A percentile compares a stretch with the other conserved stretches of the same genome.
Evolutionary conservation across 2,888 invertebrate species (phyloP).

Genomic region (Drosophila phalerata): DNA sequence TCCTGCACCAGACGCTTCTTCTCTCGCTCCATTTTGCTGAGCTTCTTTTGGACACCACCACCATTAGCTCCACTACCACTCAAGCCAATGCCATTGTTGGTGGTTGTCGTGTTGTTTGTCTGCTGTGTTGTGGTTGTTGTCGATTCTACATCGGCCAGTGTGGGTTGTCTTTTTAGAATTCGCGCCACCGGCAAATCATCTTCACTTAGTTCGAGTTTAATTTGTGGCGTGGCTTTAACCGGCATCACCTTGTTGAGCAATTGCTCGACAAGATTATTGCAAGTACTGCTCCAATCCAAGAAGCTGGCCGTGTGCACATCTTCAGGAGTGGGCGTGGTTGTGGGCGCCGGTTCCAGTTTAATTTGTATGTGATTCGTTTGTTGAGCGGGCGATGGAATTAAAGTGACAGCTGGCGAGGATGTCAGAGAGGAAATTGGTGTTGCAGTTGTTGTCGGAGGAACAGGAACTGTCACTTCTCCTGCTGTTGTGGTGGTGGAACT

Average conservation of each 20-base stretch:
- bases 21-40: conserved; percentile 83
- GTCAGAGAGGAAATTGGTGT: not conserved
- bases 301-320: conserved; percentile 33
- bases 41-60: conserved; percentile 71
- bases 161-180: conserved; percentile 60
- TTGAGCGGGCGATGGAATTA: conserved; percentile 13
- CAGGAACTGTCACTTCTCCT: not conserved
- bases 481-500: conserved; percentile 34
- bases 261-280: conserved; percentile 93
- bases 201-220: conserved; percentile 64
- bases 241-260: conserved; percentile 86
- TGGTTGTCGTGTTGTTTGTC: conserved; percentile 59
- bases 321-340: not conserved
- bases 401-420: not conserved
- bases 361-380: conserved; percentile 63
- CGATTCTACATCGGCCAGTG: conserved; percentile 52
- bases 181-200: conserved; percentile 69
- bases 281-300: conserved; percentile 89
- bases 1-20: conserved; percentile 83
- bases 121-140: conserved; percentile 59
- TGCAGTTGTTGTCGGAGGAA: not conserved
- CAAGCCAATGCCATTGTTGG: conserved; percentile 40
- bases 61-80: conserved; percentile 27
- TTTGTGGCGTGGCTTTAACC: conserved; percentile 8
- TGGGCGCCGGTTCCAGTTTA: conserved; percentile 63